phyloP scores from a whole-genome alignment of 2,113 vertebrate species.

The Eublepharis macularius region DNA sequence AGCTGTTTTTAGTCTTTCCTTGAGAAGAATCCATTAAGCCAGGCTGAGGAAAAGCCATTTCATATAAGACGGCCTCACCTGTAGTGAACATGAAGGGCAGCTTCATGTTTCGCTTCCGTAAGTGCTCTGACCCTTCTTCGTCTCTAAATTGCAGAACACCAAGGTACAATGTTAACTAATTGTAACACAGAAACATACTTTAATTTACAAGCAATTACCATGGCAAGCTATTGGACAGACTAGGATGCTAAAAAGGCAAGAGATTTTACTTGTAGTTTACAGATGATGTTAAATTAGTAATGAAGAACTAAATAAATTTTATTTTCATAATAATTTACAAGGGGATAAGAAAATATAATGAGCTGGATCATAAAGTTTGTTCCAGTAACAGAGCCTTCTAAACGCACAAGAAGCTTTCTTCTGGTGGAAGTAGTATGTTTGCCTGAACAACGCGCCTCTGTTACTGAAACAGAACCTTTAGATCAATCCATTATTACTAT shows the following conservation, averaged over 20 bases:
- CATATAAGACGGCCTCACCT: conserved; percentile 84
- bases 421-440: too few relatives aligned
- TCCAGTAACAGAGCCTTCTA: too few relatives aligned
- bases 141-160: conserved; percentile 72
- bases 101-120: conserved; percentile 77
- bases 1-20: conserved; percentile 50
- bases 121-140: conserved; percentile 83
- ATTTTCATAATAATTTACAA: not conserved
- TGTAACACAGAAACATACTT: not conserved
- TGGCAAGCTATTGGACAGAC: too few relatives aligned
- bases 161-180: conserved; percentile 19
- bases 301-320: not conserved
- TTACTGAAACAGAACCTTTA: too few relatives aligned
- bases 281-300: not conserved
- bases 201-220: too few relatives aligned
- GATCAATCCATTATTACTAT: too few relatives aligned
- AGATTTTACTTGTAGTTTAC: not conserved
- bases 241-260: not conserved
- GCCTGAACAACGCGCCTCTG: too few relatives aligned
- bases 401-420: too few relatives aligned
- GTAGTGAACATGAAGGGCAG: conserved; percentile 85
- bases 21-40: conserved; percentile 63
- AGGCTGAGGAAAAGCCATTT: conserved; percentile 64
- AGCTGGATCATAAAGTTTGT: too few relatives aligned
- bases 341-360: not conserved